phyloP scores from a whole-genome alignment of 2,113 vertebrate genomes.

The Oreochromis spilurus region DNA sequence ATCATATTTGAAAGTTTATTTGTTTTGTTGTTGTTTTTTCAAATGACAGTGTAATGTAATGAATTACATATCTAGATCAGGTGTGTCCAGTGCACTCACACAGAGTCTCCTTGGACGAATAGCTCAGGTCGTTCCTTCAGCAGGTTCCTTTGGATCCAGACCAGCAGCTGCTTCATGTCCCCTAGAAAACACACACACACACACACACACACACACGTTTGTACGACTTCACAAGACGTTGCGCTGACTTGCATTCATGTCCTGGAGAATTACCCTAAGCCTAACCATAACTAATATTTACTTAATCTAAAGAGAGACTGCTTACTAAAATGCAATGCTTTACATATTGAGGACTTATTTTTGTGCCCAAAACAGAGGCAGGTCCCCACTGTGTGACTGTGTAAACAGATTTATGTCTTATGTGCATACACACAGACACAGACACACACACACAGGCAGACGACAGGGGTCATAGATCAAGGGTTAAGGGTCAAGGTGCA shows the following conservation, averaged over 20 bases:
- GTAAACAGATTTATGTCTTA: background rate
- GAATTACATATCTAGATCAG: background rate
- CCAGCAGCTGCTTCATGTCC: slow-evolving; percentile 90
- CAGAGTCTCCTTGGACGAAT: slow-evolving; percentile 92
- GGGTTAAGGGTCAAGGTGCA: slow-evolving; percentile 69
- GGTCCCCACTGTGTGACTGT: background rate
- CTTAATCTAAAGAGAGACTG: background rate
- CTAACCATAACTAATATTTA: background rate
- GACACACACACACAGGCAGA: slow-evolving; percentile 45
- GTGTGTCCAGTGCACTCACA: slow-evolving; percentile 79
- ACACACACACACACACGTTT: background rate
- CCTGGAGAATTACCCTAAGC: background rate
- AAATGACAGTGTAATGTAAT: background rate
- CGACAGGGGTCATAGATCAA: slow-evolving; percentile 68
- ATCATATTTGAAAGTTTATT: background rate
- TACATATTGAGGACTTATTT: background rate
- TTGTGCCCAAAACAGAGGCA: background rate
- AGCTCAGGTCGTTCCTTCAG: slow-evolving; percentile 91
- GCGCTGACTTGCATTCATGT: background rate
- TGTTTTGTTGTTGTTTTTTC: background rate
- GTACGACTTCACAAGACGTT: background rate
- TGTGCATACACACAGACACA: background rate
- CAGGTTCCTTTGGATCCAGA: slow-evolving; percentile 92
- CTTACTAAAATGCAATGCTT: background rate
- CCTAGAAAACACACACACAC: slow-evolving; percentile 69